Base-by-base conservation (phyloP, 2,113 vertebrate genomes). In the Petrocephalus microphthalmus region DNA sequence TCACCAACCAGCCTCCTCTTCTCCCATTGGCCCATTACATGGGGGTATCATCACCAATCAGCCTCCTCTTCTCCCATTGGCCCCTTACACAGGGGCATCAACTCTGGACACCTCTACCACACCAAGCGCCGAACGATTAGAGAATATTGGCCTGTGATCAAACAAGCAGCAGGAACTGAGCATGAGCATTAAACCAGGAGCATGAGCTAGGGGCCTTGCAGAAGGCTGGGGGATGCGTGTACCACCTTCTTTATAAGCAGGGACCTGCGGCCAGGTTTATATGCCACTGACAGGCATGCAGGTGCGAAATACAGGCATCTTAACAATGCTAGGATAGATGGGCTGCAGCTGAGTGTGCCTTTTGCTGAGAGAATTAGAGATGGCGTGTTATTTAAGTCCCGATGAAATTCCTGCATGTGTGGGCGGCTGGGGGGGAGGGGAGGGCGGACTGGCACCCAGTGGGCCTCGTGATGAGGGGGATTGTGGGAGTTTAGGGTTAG, bases 401-500 rank as follows among this genome's bases (percentile, higher is more conserved):
- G 29, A 85, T 85, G 84, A 85, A 85, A 54, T 85, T 85, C 84
- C 15, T 85, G 49, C 29, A 15, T 7, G 51, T n/a, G 51, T 85
- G 47, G 84, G 84, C 5, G 51, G 51, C n/a, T 29, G 15, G 51
- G 84, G 29, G 29, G 25, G 19, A 13, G 25, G 7, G 45, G 0
- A 10, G 2, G 20, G 11, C 20, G 5, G 49, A 85, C 49, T 37
- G 29, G 29, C 84, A 54, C 84, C 22, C 13, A 22, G 37, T 82
- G 19, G 37, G 7, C 22, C n/a, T 54, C 1, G 51, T 47, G 25
- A 19, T 33, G 49, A 17, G 22, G 42, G 84, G 51, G 84, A 54
- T 51, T 53, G 84, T n/a, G 20, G 84, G 52, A 85, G 84, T 29
- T 85, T 85, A 84, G 42, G 20, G 20, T 84, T 84, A 84, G 83